Base-by-base conservation (phyloP, 2,797 vertebrate genomes). In the Australoheros facetus region DNA sequence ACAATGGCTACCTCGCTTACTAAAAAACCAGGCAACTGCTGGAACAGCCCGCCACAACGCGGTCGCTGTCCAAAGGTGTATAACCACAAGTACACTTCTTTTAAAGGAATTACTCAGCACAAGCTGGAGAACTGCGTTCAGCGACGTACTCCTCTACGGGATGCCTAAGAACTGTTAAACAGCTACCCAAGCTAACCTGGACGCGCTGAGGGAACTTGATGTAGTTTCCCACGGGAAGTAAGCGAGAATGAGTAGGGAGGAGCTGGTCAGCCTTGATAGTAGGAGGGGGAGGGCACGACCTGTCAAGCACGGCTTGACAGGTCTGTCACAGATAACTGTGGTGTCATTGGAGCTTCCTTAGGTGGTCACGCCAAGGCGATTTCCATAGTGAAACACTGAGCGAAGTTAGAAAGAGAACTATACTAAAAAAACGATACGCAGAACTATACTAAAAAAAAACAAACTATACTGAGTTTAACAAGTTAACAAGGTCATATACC, bases 181-280 rank as follows among this genome's bases (percentile, higher is more conserved):
- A 42, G 21, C 59, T 42, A 62, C 42, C n/a, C 37, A 64, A 42
- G 60, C 16, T 26, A 10, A 21, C 0, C 59, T 42, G 37, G 13
- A 6, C 16, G 21, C 16, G 37, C 37, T 64, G 59, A 42, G 13
- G 37, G 42, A 26, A 13, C 13, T 64, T n/a, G 23, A 42, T 23
- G 60, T 64, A 64, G 42, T 37, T 37, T 37, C 30, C 5, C n/a
- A 26, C 42, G 13, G 26, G 26, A 26, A 26, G 26, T 42, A 64
- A 42, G 37, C 12, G 37, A 16, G 13, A 9, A 42, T 42, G 59
- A 62, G 59, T 26, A 26, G 26, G 26, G 26, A 26, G 26, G 26
- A 26, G 2, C 26, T 26, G 26, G 26, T 26, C 26, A 4, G 12
- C 4, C 39, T n/a, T 39, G 0, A 39, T 0, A 62, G 0, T 39